A percentile compares a stretch with the other conserved stretches of the same genome.
Evolutionary conservation across 2,113 vertebrate species (phyloP).

Genomic region (Castor canadensis): DNA sequence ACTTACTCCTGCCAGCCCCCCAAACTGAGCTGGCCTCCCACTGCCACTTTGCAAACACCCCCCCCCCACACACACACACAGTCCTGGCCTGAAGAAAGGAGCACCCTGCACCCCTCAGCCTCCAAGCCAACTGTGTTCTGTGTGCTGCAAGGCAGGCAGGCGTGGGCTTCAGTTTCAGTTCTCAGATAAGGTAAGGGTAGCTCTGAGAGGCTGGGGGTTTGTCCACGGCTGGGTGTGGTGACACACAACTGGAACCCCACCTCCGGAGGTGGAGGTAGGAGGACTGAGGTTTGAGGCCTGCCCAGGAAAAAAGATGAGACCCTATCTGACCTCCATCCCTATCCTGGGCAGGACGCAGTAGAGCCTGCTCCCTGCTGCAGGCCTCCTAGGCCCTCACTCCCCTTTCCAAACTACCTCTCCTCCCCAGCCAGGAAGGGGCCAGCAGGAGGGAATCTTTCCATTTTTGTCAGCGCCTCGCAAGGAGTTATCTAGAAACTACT

Average conservation of each 20-base stretch:
- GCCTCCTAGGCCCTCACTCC: background rate
- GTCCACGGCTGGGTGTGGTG: too few relatives aligned
- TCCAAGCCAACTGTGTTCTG: too few relatives aligned
- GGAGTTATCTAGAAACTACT: background rate
- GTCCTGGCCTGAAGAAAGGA: background rate
- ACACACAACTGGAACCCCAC: too few relatives aligned
- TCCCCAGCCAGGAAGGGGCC: background rate
- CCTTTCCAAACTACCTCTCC: background rate
- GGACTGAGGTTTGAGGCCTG: too few relatives aligned
- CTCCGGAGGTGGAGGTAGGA: too few relatives aligned
- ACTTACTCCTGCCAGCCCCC: background rate
- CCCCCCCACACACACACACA: too few relatives aligned
- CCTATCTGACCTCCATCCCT: too few relatives aligned
- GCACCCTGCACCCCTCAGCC: too few relatives aligned
- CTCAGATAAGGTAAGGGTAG: background rate
- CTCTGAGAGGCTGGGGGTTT: background rate
- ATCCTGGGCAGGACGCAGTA: background rate
- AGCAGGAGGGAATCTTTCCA: background rate
- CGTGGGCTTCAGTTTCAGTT: background rate
- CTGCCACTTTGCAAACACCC: background rate
- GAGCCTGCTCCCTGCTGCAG: background rate
- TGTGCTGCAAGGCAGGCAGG: accelerated
- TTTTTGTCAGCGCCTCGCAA: background rate
- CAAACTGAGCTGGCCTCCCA: background rate
- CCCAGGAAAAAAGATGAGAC: too few relatives aligned